Percentiles rank a stretch among this genome's conserved stretches.
These are phyloP conservation scores for Coryphaenoides rupestris DNA, from an alignment of 2,113 vertebrate genomes.

Conservation along the genomic window DNA sequence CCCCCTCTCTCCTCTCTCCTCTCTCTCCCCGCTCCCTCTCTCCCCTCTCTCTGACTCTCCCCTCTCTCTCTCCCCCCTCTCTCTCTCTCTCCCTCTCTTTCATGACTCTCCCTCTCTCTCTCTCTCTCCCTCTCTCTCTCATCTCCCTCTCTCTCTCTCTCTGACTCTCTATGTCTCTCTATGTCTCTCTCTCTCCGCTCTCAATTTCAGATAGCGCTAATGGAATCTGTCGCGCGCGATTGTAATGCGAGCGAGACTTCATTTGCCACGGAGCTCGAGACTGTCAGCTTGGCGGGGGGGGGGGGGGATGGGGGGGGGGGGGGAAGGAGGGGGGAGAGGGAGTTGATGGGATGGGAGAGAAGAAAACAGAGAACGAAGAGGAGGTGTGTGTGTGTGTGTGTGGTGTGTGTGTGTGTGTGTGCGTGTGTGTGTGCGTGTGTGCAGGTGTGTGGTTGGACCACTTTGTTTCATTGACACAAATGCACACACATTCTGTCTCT, in stretches of 20 bases:
- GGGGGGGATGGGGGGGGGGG: conserved; percentile 65
- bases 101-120: not conserved
- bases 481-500: too few species aligned
- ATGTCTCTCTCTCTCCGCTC: conserved; percentile 67
- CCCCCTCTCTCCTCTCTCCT: too few species aligned
- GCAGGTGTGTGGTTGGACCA: conserved; percentile 66
- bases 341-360: not conserved
- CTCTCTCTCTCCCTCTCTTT: not conserved
- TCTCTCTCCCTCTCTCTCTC: not conserved
- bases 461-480: too few species aligned
- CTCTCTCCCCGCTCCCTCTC: not conserved
- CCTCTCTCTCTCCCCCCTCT: conserved; percentile 63
- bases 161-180: conserved; percentile 48
- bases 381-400: conserved; percentile 1
- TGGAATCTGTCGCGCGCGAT: conserved; percentile 99
- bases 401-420: not conserved
- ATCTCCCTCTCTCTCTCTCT: conserved; percentile 1
- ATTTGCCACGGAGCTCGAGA: conserved; percentile 99
- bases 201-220: conserved; percentile 99
- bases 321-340: conserved; percentile 36
- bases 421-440: conserved; percentile 15
- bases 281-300: conserved; percentile 89
- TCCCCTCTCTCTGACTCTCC: not conserved
- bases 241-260: conserved; percentile 97
- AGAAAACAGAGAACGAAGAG: not conserved